Evolutionary conservation across 2,888 invertebrate species (phyloP), one percentile per base, ranked within the genome.

Genomic region (Andrena haemorrhoa): DNA sequence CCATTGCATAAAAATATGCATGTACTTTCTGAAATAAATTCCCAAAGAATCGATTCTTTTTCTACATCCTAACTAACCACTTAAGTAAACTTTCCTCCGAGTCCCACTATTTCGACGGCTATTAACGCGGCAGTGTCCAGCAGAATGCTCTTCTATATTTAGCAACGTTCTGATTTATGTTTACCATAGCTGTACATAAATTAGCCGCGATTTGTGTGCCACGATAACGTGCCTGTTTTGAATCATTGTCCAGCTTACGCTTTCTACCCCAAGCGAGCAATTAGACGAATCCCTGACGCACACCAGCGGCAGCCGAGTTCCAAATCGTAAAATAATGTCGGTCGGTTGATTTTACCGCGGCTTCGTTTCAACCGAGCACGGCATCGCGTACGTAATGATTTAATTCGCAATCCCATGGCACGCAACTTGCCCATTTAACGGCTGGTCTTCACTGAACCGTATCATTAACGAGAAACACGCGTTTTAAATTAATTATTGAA

Each of bases 201-300:
- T 61, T 33, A 20, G 5, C 35, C 16, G 10, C n/a, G 29, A 65
- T 79, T 66, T 71, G 51, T 72, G 31, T 12, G n/a, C 56, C 29
- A 31, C 8, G 12, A 51, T 29, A 53, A 73, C 63, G 16, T 26
- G 49, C 16, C n/a, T 23, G 12, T 35, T 20, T 56, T 29, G 60
- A 61, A 47, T 53, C 16, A 16, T 31, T 56, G 33, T 68, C 51
- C 58, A 23, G 26, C 58, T 75, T 64, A 64, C 80, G 73, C 84
- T 81, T 75, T 82, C 75, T 63, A 75, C 8, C 33, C 29, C 26
- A 58, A 70, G 20, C 70, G 70, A 53, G 47, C 53, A 68, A 83
- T 83, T 83, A 77, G 56, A 66, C 35, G 56, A 74, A 61, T 63
- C 58, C 61, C n/a, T 26, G 51, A 41, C 47, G 47, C 69, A 26